Conservation (phyloP, 2,888 invertebrate species). For the Polyploca ridens region DNA sequence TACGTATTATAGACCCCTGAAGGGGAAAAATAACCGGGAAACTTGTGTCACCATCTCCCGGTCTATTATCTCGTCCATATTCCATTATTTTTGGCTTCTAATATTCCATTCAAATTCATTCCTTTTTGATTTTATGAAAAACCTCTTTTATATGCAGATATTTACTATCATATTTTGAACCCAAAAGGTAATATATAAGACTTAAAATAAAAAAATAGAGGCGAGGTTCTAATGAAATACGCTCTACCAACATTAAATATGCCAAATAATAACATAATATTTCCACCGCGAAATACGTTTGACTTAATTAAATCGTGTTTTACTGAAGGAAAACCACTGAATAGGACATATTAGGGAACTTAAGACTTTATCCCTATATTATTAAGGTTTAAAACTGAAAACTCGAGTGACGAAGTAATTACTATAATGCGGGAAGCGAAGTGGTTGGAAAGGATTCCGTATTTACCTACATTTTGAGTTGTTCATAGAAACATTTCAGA, state of each 20-base stretch:
- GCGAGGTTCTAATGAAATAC: neutral
- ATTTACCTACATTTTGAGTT: neutral
- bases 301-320: constrained; percentile 4
- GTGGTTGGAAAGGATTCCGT: neutral
- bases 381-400: neutral
- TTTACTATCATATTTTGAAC: neutral
- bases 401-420: neutral
- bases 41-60: no score
- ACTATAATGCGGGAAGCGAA: neutral
- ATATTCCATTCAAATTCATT: no score
- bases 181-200: neutral
- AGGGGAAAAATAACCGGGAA: no score
- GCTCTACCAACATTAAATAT: neutral
- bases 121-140: no score
- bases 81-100: no score
- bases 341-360: neutral
- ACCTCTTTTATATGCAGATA: no score
- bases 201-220: neutral
- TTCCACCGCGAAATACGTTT: neutral
- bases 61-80: no score
- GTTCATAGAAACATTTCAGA: neutral
- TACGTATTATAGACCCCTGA: no score
- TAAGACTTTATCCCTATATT: neutral
- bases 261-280: neutral
- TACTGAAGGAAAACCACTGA: neutral